Conservation (phyloP, 2,113 vertebrate species). For the Rostratula benghalensis region DNA sequence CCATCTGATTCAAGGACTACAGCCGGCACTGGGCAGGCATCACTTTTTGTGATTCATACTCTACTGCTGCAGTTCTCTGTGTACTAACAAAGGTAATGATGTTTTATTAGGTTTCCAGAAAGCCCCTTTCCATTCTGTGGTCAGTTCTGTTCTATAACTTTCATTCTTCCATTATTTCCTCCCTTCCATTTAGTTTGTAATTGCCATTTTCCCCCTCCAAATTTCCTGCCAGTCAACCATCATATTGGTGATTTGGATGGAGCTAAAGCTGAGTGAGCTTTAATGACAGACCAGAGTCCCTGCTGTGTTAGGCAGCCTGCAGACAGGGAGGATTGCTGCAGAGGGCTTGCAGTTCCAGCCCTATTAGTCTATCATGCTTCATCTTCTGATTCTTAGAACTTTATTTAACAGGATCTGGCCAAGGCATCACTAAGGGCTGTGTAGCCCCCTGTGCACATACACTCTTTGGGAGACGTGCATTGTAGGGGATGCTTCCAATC, state of each 20-base stretch:
- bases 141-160: constrained; percentile 28
- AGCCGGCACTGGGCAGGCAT: accelerated
- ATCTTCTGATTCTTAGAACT: background rate
- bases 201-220: background rate
- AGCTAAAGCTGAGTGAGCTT: background rate
- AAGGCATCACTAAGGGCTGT: background rate
- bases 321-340: background rate
- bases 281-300: background rate
- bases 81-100: constrained; percentile 23
- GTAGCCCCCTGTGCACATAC: background rate
- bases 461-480: accelerated
- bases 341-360: background rate
- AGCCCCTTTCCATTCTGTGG: constrained; percentile 29
- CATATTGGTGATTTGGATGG: constrained; percentile 25
- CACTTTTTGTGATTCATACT: background rate
- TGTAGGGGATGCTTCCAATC: background rate
- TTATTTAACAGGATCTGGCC: background rate
- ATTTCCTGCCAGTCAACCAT: constrained; percentile 43
- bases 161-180: constrained; percentile 38
- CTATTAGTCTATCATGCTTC: background rate
- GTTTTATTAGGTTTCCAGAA: constrained; percentile 39
- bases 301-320: background rate
- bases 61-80: accelerated
- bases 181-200: constrained; percentile 25
- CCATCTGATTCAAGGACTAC: background rate